phyloP scores from a whole-genome alignment of 2,797 vertebrate species.

The Cottoperca gobio region DNA sequence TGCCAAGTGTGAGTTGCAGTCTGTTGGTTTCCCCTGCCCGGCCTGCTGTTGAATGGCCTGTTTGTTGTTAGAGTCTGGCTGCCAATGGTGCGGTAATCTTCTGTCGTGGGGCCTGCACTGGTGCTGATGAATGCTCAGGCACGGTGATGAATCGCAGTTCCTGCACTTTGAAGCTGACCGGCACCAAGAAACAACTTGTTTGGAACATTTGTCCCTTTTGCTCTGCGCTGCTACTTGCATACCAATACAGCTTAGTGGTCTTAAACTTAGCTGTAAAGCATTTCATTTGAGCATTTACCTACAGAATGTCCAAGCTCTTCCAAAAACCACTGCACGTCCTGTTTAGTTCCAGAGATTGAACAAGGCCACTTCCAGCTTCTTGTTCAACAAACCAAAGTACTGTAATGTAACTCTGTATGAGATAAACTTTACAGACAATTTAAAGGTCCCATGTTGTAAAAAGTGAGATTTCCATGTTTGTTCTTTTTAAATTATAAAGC shows the following conservation, averaged over 20 bases:
- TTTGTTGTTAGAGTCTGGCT: slow-evolving; percentile 77
- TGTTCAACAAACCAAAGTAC: background rate
- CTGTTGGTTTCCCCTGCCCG: slow-evolving; percentile 55
- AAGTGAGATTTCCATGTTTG: too few species aligned
- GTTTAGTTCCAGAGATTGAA: slow-evolving; percentile 3
- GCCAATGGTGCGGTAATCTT: slow-evolving; percentile 72
- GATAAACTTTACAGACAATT: background rate
- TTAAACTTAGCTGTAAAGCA: background rate
- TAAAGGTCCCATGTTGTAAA: too few species aligned
- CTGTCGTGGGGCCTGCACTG: slow-evolving; percentile 61
- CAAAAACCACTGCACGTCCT: slow-evolving; percentile 17
- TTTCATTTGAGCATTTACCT: slow-evolving; percentile 12
- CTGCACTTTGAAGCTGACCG: slow-evolving; percentile 46
- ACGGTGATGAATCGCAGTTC: slow-evolving; percentile 65
- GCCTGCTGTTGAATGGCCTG: slow-evolving; percentile 71
- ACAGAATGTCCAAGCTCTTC: slow-evolving; percentile 6
- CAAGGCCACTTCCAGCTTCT: background rate
- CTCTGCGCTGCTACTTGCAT: slow-evolving; percentile 21
- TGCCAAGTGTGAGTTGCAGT: slow-evolving; percentile 61
- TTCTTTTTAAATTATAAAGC: too few species aligned
- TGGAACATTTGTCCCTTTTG: slow-evolving; percentile 15
- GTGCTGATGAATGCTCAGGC: slow-evolving; percentile 67
- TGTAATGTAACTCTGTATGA: background rate
- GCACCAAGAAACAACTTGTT: slow-evolving; percentile 41
- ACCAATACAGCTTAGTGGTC: slow-evolving; percentile 13